Evolutionary conservation across 2,888 invertebrate genomes (phyloP), one percentile per base, ranked within the genome.

Genomic region (Zootermopsis nevadensis): DNA sequence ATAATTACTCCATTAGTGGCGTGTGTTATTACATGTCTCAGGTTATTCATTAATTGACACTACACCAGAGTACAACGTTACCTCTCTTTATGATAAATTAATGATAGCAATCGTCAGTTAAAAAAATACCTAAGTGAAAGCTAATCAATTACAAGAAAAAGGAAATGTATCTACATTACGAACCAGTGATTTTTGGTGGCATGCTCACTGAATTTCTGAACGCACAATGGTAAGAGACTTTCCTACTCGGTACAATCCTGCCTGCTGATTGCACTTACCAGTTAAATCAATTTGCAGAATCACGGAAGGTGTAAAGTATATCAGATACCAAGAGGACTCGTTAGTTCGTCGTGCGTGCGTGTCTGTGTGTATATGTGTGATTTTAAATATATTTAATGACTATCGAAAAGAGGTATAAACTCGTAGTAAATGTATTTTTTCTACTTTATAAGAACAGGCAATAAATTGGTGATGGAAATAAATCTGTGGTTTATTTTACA

Each of bases 401-500:
- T 60, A n/a, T 27, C 6, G 8, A 60, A 12, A 12, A 27, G 27
- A 7, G 27, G 27, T 60, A 27, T 60, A n/a, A 66, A 12, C n/a
- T 35, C 27, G 79, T 38, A 66, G 53, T 79, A 66, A 10, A 24
- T 79, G 79, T 79, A 79, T 38, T n/a, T 66, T 79, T 79, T 79
- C 79, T 66, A 79, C 60, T 79, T 79, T 79, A 60, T 79, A 79
- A 35, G 53, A 60, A 27, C 60, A 79, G n/a, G 79, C 66, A 79
- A 79, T 79, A 79, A 79, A 79, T 15, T 79, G 79, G 79, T 79
- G 79, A 79, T 35, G 79, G 79, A 79, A 35, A 24, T 74, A 60
- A 60, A 27, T n/a, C 27, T 1, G n/a, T 60, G 6, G 7, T 27
- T 27, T 27, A n/a, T 60, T n/a, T 60, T 27, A 60, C 27, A 60